Evolutionary conservation across 2,888 invertebrate genomes (phyloP).

Genomic region (Drosophila atripex): DNA sequence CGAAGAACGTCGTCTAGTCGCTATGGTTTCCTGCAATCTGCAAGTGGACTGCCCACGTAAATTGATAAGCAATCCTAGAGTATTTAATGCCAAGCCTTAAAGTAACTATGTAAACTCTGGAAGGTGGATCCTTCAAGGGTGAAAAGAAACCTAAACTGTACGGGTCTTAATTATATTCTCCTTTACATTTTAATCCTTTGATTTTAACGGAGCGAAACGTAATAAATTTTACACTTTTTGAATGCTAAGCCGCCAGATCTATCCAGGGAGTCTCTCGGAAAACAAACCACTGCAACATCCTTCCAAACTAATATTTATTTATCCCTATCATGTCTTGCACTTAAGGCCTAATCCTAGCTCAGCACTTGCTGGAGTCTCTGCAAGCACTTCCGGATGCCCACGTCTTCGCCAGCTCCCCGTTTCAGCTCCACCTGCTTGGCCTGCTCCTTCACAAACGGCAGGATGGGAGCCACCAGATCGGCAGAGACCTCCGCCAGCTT

Average conservation of each 20-base stretch:
- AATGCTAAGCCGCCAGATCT: not conserved
- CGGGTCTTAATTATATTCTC: not conserved
- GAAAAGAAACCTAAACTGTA: not conserved
- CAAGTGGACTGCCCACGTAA: not conserved
- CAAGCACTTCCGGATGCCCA: constrained; percentile 80
- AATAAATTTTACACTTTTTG: not conserved
- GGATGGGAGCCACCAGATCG: constrained; percentile 68
- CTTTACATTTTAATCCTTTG: not conserved
- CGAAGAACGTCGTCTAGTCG: constrained; percentile 76
- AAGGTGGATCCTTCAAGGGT: not conserved
- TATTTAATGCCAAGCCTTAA: constrained; percentile 30
- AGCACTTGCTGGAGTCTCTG: constrained; percentile 64
- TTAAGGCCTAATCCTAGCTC: not conserved
- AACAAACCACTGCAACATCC: not conserved
- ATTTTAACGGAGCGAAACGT: not conserved
- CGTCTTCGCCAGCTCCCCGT: constrained; percentile 82
- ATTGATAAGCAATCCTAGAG: constrained; percentile 22
- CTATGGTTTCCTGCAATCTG: not conserved
- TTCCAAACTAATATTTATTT: not conserved
- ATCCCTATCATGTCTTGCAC: too few species aligned
- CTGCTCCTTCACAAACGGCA: constrained; percentile 75
- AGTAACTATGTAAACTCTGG: constrained; percentile 8
- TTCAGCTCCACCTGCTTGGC: constrained; percentile 80
- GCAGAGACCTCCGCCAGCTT: constrained; percentile 76
- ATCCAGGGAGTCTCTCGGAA: not conserved